phyloP scores from a whole-genome alignment of 2,888 invertebrate genomes.

The Odontocolon sp. region DNA sequence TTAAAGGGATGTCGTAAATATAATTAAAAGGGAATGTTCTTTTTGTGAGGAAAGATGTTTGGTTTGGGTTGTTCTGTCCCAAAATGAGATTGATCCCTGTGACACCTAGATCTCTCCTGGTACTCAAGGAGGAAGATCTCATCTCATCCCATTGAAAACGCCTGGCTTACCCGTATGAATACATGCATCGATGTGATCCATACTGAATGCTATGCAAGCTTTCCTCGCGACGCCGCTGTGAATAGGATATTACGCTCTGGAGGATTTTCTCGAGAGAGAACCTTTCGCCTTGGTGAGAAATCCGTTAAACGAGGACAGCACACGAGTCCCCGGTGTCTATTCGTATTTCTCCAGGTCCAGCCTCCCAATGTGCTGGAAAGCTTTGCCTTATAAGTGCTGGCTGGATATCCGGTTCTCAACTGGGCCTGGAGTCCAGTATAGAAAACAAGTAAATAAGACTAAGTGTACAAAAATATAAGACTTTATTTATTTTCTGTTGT shows the following conservation, averaged over 20 bases:
- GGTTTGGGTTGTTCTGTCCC: conserved; percentile 40
- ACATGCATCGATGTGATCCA: conserved; percentile 72
- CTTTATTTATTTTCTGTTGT: conserved; percentile 4
- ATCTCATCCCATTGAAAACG: conserved; percentile 66
- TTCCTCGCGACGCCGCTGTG: conserved; percentile 30
- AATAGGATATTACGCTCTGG: conserved; percentile 59
- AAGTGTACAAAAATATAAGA: not conserved
- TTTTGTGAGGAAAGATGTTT: not conserved
- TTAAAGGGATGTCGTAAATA: not conserved
- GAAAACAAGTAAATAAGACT: conserved; percentile 1
- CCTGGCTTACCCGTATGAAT: conserved; percentile 70
- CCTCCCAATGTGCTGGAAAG: too few species aligned
- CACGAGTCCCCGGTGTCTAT: conserved; percentile 25
- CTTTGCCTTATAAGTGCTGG: not conserved
- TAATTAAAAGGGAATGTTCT: not conserved
- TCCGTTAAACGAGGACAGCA: conserved; percentile 44
- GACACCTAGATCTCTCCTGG: conserved; percentile 23
- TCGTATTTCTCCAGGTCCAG: not conserved
- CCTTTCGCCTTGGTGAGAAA: conserved; percentile 31
- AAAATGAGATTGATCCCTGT: conserved; percentile 49
- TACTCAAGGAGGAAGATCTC: conserved; percentile 51
- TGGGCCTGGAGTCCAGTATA: not conserved
- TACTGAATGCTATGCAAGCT: conserved; percentile 50
- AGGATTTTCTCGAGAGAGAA: conserved; percentile 61
- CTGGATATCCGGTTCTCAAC: not conserved